phyloP scores from a whole-genome alignment of 2,113 vertebrate species.

The Pogonocichla stellata region DNA sequence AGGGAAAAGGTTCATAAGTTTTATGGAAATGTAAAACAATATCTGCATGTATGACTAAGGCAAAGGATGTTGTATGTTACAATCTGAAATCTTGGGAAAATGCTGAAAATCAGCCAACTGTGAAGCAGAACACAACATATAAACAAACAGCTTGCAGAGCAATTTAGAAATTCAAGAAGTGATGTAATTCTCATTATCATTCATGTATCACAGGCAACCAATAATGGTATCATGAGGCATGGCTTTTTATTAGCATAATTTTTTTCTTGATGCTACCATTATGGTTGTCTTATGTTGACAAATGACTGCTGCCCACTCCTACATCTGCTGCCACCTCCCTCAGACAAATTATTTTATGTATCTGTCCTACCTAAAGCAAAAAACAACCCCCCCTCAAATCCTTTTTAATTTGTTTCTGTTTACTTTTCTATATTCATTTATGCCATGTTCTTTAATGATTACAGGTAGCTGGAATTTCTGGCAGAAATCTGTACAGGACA shows the following conservation, averaged over 20 bases:
- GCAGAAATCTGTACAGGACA: neutral
- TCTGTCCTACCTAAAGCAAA: neutral
- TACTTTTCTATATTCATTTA: neutral
- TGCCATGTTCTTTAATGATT: neutral
- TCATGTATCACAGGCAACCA: neutral
- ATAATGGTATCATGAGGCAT: conserved; percentile 17
- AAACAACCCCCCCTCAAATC: fast-evolving
- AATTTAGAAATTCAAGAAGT: conserved; percentile 23
- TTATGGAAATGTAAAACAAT: neutral
- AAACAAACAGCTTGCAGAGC: neutral
- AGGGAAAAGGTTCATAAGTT: neutral
- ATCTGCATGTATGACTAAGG: neutral
- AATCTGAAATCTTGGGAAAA: neutral
- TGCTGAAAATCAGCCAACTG: neutral
- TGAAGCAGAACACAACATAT: neutral
- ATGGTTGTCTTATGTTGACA: conserved; percentile 42
- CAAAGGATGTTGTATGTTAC: neutral
- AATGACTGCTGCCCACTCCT: conserved; percentile 43
- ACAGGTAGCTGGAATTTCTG: neutral
- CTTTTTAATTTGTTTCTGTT: neutral
- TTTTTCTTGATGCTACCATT: conserved; percentile 24
- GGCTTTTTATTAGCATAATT: conserved; percentile 48
- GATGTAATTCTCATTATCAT: conserved; percentile 38
- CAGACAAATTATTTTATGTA: neutral
- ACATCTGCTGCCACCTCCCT: conserved; percentile 17